A percentile compares a stretch with the other conserved stretches of the same genome.
Conservation (phyloP, 1,140 invertebrate species). For the Cylas formicarius region DNA sequence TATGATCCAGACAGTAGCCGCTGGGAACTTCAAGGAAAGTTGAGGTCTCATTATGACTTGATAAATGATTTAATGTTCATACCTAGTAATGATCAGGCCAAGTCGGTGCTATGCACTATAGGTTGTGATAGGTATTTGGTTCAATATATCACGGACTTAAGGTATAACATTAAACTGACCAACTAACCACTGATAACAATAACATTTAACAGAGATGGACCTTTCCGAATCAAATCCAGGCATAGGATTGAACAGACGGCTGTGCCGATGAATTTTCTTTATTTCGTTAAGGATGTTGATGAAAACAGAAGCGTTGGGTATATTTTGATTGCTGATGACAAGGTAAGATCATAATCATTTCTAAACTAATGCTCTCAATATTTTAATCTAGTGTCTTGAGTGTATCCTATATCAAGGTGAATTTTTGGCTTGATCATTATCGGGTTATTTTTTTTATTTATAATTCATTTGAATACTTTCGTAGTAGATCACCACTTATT, state of each 20-base stretch:
- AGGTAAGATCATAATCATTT: slow-evolving; percentile 22
- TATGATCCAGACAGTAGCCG: slow-evolving; percentile 38
- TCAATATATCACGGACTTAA: slow-evolving; percentile 47
- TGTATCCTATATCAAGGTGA: too few relatives aligned
- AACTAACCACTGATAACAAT: not conserved
- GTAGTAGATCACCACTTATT: too few relatives aligned
- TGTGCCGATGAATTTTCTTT: slow-evolving; percentile 49
- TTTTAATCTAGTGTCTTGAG: not conserved
- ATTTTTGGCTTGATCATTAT: too few relatives aligned
- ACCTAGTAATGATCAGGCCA: slow-evolving; percentile 21
- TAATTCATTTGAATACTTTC: too few relatives aligned
- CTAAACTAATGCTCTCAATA: not conserved
- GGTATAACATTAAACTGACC: slow-evolving; percentile 2
- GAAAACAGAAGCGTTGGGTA: slow-evolving; percentile 24
- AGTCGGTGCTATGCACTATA: slow-evolving; percentile 47
- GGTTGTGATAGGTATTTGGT: slow-evolving; percentile 56
- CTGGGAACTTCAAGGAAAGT: slow-evolving; percentile 52
- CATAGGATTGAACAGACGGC: slow-evolving; percentile 56
- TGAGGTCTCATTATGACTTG: slow-evolving; percentile 49
- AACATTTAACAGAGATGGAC: slow-evolving; percentile 25
- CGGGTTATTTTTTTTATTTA: too few relatives aligned
- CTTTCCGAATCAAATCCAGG: slow-evolving; percentile 17
- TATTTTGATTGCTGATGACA: slow-evolving; percentile 30
- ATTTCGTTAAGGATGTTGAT: slow-evolving; percentile 30
- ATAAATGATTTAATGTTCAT: slow-evolving; percentile 45